Percentiles rank a stretch among this genome's conserved stretches.
These are phyloP conservation scores for Galerucella nymphaeae DNA, from an alignment of 2,888 invertebrate genomes.

Conservation along the genomic window DNA sequence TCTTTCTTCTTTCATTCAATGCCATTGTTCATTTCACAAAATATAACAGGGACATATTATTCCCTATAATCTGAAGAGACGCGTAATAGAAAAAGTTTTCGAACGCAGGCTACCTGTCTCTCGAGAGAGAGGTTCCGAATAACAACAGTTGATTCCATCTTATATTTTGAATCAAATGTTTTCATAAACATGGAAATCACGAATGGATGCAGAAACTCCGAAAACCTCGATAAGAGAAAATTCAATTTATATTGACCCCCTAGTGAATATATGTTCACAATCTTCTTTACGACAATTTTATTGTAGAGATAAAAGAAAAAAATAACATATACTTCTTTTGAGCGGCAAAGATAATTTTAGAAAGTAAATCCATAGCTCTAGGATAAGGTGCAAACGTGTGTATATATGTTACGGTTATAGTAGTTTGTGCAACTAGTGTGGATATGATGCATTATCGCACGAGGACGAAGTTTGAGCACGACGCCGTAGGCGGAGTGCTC, in stretches of 20 bases:
- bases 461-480: too few relatives aligned
- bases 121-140: not conserved
- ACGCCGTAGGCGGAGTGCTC: too few relatives aligned
- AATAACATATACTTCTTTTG: not conserved
- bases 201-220: conserved; percentile 2
- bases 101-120: not conserved
- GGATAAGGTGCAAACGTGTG: conserved; percentile 11
- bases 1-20: not conserved
- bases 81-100: not conserved
- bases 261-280: not conserved
- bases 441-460: too few relatives aligned
- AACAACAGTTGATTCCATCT: conserved; percentile 4
- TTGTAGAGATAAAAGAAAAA: too few relatives aligned
- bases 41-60: not conserved
- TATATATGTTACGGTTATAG: too few relatives aligned
- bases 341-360: not conserved
- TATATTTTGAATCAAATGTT: conserved; percentile 31
- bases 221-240: not conserved
- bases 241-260: not conserved
- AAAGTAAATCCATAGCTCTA: not conserved
- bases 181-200: conserved; percentile 30
- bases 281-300: too few relatives aligned
- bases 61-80: not conserved
- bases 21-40: not conserved
- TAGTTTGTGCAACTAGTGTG: too few relatives aligned